phyloP scores from a whole-genome alignment of 2,888 invertebrate species.

The Trypoxylon attenuatum region DNA sequence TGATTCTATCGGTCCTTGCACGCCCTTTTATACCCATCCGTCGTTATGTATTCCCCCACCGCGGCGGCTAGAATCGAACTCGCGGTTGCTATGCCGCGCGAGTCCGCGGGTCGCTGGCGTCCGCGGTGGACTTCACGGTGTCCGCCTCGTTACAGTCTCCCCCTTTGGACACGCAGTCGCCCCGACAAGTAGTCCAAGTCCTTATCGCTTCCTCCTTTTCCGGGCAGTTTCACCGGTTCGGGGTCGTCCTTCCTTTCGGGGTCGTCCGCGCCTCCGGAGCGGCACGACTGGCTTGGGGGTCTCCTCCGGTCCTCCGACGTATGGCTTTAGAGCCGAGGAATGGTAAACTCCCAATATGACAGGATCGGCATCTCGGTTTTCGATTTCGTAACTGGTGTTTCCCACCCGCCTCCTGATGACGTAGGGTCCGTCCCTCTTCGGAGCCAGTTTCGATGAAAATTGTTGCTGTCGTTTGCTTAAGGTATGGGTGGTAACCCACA shows the following conservation, averaged over 20 bases:
- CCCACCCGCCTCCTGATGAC: not conserved
- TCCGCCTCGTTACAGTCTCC: not conserved
- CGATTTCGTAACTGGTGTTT: not conserved
- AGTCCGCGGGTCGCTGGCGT: too few species aligned
- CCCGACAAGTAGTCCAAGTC: not conserved
- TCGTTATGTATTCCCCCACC: too few species aligned
- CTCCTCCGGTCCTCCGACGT: not conserved
- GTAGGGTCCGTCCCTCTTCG: not conserved
- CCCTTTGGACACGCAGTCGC: not conserved
- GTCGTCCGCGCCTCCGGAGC: not conserved
- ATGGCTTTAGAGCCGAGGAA: not conserved
- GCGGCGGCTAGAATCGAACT: too few species aligned
- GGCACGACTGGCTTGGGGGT: not conserved
- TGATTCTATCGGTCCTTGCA: too few species aligned
- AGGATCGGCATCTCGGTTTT: not conserved
- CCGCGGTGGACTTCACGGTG: too few species aligned
- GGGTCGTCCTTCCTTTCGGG: not conserved
- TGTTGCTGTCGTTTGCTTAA: not conserved
- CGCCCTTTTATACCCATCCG: too few species aligned
- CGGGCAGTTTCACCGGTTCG: not conserved
- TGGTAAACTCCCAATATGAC: not conserved
- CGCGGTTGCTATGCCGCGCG: too few species aligned
- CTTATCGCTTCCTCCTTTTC: not conserved
- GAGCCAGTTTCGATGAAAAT: not conserved
- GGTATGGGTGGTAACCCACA: not conserved